Conservation (phyloP, 2,888 invertebrate species). For the Rhagophthalmus giganteus region DNA sequence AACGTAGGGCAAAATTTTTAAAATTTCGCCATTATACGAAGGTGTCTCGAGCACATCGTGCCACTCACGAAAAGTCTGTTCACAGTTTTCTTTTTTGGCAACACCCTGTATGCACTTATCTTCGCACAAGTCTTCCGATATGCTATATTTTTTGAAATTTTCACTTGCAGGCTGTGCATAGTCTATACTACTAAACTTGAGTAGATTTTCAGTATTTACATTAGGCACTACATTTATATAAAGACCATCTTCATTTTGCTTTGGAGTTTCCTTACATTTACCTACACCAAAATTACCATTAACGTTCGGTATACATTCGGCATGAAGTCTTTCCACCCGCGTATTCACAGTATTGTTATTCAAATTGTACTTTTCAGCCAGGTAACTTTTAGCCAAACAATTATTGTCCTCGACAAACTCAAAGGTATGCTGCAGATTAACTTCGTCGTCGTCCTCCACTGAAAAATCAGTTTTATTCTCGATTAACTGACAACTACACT, state of each 20-base stretch:
- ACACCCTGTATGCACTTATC: conserved; percentile 19
- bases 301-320: conserved; percentile 47
- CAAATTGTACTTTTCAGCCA: conserved; percentile 59
- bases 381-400: conserved; percentile 58
- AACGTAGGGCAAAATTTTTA: conserved; percentile 95
- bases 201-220: conserved; percentile 49
- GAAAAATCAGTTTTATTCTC: conserved; percentile 47
- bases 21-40: conserved; percentile 75
- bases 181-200: conserved; percentile 41
- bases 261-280: conserved; percentile 16
- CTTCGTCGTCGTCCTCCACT: conserved; percentile 40
- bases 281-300: conserved; percentile 48
- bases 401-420: conserved; percentile 61
- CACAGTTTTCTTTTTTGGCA: conserved; percentile 28
- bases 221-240: conserved; percentile 56
- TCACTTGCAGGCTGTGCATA: conserved; percentile 44
- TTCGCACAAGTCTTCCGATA: conserved; percentile 43
- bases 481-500: conserved; percentile 47
- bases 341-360: conserved; percentile 57
- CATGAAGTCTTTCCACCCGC: conserved; percentile 57
- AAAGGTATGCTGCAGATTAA: conserved; percentile 37
- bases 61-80: conserved; percentile 79
- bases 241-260: conserved; percentile 38
- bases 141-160: conserved; percentile 53
- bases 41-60: conserved; percentile 79